Percentiles rank a stretch among this genome's conserved stretches.
phyloP scores from a whole-genome alignment of 2,888 invertebrate species.

The Mermis nigrescens region DNA sequence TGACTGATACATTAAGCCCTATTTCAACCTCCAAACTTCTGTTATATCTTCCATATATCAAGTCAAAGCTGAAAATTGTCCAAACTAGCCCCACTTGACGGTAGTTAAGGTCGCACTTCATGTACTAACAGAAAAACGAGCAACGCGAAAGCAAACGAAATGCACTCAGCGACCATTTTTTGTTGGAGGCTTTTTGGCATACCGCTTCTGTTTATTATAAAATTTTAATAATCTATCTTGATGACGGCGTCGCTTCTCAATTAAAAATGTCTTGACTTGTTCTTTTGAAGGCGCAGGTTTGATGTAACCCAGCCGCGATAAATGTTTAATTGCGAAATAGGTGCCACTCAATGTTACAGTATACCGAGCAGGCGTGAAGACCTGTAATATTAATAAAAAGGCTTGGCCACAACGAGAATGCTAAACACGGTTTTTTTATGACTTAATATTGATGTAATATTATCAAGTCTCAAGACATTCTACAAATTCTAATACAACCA shows the following conservation, averaged over 20 bases:
- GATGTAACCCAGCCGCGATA: conserved; percentile 22
- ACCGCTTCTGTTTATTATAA: neutral
- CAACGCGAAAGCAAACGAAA: no score
- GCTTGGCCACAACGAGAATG: neutral
- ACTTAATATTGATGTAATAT: neutral
- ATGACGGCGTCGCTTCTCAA: neutral
- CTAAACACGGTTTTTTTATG: neutral
- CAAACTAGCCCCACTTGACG: no score
- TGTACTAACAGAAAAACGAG: no score
- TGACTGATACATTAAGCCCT: no score
- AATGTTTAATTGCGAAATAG: conserved; percentile 20
- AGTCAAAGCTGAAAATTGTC: no score
- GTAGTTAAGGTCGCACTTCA: no score
- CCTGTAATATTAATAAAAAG: conserved; percentile 17
- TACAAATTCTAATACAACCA: no score
- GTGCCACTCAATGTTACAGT: conserved; percentile 24
- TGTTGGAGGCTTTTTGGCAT: no score
- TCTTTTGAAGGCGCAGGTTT: conserved; percentile 9
- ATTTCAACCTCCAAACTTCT: no score
- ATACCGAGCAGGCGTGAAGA: conserved; percentile 28
- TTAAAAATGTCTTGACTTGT: conserved; percentile 5
- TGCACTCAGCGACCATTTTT: no score
- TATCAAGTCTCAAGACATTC: no score
- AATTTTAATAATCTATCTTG: neutral
- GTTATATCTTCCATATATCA: no score